Evolutionary conservation across 2,888 invertebrate species (phyloP).

Genomic region (Hydroisotoma schaefferi): DNA sequence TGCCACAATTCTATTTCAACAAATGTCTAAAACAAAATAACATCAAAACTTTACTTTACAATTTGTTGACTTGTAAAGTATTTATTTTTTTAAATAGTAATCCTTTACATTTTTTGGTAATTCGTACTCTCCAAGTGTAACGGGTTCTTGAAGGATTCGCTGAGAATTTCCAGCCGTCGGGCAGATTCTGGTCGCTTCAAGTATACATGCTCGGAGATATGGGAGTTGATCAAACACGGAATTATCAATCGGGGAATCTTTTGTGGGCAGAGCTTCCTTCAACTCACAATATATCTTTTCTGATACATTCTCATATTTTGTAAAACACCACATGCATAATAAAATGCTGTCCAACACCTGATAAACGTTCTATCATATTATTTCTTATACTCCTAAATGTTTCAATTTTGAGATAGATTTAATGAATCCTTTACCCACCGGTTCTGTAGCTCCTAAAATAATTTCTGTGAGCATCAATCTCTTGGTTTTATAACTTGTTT

Average conservation of each 20-base stretch:
- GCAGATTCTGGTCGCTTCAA: conserved; percentile 67
- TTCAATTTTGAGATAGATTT: no score
- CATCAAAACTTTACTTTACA: background rate
- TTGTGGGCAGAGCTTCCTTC: conserved; percentile 51
- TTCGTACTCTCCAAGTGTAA: conserved; percentile 64
- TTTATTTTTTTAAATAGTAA: conserved; percentile 3
- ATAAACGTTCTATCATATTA: conserved; percentile 35
- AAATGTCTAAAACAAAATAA: background rate
- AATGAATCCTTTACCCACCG: conserved; percentile 64
- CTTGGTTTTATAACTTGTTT: background rate
- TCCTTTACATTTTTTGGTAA: conserved; percentile 70
- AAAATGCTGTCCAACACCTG: conserved; percentile 59
- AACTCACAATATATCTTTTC: conserved; percentile 65
- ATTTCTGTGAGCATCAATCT: conserved; percentile 68
- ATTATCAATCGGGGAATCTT: conserved; percentile 56
- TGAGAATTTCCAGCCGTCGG: conserved; percentile 79
- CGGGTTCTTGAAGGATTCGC: conserved; percentile 68
- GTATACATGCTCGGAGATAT: conserved; percentile 74
- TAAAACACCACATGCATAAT: conserved; percentile 71
- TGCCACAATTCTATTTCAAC: conserved; percentile 66
- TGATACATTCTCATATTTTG: conserved; percentile 65
- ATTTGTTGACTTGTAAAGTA: background rate
- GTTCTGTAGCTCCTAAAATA: conserved; percentile 81
- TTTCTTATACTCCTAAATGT: no score
- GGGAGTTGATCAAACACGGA: conserved; percentile 64